These are phyloP conservation scores for Kryptolebias marmoratus DNA, from an alignment of 2,113 vertebrate species.

Conservation along the genomic window DNA sequence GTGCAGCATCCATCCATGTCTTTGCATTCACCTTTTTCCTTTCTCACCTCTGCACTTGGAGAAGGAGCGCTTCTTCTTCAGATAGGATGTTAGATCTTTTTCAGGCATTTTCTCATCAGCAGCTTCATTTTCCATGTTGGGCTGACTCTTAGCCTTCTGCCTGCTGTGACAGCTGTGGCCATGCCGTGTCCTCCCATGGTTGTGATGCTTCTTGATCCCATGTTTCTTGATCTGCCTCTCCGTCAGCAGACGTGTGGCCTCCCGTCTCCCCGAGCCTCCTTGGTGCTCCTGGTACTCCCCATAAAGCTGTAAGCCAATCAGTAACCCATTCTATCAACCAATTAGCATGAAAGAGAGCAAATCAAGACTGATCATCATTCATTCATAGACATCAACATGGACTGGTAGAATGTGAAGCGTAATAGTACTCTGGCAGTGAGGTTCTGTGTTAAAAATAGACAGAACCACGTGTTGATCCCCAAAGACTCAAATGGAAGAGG, in stretches of 20 bases:
- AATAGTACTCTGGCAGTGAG: slow-evolving; percentile 18
- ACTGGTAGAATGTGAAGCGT: slow-evolving; percentile 22
- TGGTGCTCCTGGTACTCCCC: slow-evolving; percentile 87
- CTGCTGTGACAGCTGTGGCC: slow-evolving; percentile 30
- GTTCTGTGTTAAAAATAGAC: slow-evolving; percentile 56
- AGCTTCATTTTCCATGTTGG: slow-evolving; percentile 38
- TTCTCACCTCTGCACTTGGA: slow-evolving; percentile 86
- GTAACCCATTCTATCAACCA: background rate
- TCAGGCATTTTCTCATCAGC: slow-evolving; percentile 15
- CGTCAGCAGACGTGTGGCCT: slow-evolving; percentile 79
- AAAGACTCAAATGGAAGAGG: slow-evolving; percentile 54
- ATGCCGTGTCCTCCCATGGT: slow-evolving; percentile 30
- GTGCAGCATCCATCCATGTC: accelerated
- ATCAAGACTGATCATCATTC: background rate
- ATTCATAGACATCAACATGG: slow-evolving; percentile 19
- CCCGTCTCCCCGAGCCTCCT: slow-evolving; percentile 77
- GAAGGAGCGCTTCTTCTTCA: slow-evolving; percentile 81
- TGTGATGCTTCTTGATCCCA: slow-evolving; percentile 31
- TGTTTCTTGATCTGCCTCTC: slow-evolving; percentile 79
- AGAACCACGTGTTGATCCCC: slow-evolving; percentile 44
- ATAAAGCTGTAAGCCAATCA: slow-evolving; percentile 79
- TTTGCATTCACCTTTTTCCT: accelerated
- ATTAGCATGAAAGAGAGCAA: background rate
- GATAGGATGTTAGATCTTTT: slow-evolving; percentile 33
- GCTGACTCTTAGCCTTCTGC: slow-evolving; percentile 37